These are phyloP conservation scores for Artibeus jamaicensis DNA, from an alignment of 2,797 vertebrate genomes.

Conservation along the genomic window DNA sequence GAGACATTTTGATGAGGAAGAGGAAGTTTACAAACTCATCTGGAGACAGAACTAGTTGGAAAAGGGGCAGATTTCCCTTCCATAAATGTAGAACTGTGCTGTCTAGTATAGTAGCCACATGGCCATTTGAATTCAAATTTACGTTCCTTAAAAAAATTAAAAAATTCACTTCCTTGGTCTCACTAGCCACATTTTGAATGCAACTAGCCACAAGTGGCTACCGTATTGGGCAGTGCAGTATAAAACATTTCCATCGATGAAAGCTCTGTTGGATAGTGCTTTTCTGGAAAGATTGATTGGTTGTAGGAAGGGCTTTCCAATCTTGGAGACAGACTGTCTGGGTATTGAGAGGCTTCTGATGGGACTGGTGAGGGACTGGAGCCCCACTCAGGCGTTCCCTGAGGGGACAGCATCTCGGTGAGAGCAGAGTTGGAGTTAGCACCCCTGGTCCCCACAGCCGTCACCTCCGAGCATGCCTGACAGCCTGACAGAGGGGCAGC, in stretches of 20 bases:
- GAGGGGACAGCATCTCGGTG: background rate
- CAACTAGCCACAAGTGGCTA: background rate
- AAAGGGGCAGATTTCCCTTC: background rate
- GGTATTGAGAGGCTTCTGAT: background rate
- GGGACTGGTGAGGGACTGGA: background rate
- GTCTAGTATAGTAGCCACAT: background rate
- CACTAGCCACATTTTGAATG: background rate
- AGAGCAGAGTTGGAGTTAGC: background rate
- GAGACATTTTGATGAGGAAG: background rate
- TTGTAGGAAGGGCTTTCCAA: background rate
- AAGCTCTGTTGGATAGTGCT: background rate
- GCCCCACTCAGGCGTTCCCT: background rate
- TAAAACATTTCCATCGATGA: background rate
- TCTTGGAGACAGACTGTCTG: background rate
- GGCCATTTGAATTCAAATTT: background rate
- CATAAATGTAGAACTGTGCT: background rate
- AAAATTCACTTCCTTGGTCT: background rate
- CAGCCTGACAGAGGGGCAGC: background rate
- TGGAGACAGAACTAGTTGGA: background rate
- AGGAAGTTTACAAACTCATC: background rate
- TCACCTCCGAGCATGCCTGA: background rate
- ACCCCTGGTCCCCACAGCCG: too few relatives aligned
- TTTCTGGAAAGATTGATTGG: background rate
- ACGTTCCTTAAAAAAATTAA: background rate
- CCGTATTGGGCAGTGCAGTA: rapidly evolving